These are phyloP conservation scores for Pterobdella sp. DNA, from an alignment of 2,888 invertebrate species.

Conservation along the genomic window DNA sequence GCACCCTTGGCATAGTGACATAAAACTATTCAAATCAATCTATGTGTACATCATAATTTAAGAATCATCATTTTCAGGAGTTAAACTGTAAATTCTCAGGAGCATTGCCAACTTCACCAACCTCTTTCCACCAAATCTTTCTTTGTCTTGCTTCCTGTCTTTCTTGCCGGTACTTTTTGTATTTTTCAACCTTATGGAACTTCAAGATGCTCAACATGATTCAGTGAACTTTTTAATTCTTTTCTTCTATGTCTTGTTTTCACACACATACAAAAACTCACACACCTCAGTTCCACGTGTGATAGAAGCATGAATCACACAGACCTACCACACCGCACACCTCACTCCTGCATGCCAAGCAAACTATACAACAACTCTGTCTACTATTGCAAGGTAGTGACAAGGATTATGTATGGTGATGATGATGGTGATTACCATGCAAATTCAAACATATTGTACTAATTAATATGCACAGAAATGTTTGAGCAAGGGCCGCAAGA, in stretches of 20 bases:
- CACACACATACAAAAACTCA: conserved; percentile 8
- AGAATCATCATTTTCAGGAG: too few species aligned
- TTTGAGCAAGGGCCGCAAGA: background rate
- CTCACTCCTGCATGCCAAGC: background rate
- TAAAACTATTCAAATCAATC: too few species aligned
- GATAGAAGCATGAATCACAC: background rate
- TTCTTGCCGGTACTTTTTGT: background rate
- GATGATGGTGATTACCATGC: too few species aligned
- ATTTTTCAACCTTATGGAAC: background rate
- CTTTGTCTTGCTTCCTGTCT: background rate
- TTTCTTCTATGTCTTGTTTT: too few species aligned
- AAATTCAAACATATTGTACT: background rate
- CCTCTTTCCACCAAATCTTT: background rate
- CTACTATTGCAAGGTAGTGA: background rate
- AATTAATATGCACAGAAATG: background rate
- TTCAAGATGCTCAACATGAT: background rate
- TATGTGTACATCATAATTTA: too few species aligned
- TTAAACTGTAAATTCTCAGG: background rate
- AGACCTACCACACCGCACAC: background rate
- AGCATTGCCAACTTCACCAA: background rate
- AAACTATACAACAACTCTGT: background rate
- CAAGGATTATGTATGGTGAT: too few species aligned
- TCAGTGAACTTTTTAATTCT: background rate
- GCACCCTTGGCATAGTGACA: too few species aligned
- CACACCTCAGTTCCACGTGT: conserved; percentile 1